Conservation (phyloP, 1,140 invertebrate species). For the Macrosteles quadrilineatus region DNA sequence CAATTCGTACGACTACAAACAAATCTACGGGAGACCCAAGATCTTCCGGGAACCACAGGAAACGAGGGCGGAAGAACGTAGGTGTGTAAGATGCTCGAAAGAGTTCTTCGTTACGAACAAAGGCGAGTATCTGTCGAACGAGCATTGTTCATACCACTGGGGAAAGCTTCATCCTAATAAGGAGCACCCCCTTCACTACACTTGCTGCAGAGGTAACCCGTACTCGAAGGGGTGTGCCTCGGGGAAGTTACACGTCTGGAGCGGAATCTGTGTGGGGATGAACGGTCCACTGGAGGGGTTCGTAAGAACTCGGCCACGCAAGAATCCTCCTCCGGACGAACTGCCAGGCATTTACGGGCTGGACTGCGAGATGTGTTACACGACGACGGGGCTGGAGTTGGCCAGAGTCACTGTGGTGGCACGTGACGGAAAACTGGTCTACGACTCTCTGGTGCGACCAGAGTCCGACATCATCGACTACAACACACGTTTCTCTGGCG, state of each 20-base stretch:
- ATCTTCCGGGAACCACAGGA: conserved; percentile 46
- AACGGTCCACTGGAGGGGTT: conserved; percentile 71
- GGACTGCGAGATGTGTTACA: conserved; percentile 95
- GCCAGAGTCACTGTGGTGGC: conserved; percentile 79
- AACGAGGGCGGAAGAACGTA: conserved; percentile 50
- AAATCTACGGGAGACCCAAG: not conserved
- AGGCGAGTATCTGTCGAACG: conserved; percentile 65
- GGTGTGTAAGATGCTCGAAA: conserved; percentile 72
- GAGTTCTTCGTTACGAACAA: conserved; percentile 65
- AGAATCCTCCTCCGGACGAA: conserved; percentile 42
- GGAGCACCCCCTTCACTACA: conserved; percentile 43
- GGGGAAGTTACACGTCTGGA: conserved; percentile 72
- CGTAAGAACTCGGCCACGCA: conserved; percentile 56
- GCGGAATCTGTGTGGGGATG: conserved; percentile 62
- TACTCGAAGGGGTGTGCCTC: conserved; percentile 60
- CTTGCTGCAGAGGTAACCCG: conserved; percentile 53
- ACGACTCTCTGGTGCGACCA: conserved; percentile 79
- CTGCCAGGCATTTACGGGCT: conserved; percentile 70
- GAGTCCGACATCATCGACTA: conserved; percentile 76
- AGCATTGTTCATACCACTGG: conserved; percentile 80
- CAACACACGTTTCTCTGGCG: conserved; percentile 84
- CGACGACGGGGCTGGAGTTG: conserved; percentile 76
- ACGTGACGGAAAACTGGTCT: conserved; percentile 68
- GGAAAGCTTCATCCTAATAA: conserved; percentile 58
- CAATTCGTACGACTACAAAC: not conserved